Evolutionary conservation across 2,888 invertebrate species (phyloP).

Genomic region (Tetheella fluctuosa): DNA sequence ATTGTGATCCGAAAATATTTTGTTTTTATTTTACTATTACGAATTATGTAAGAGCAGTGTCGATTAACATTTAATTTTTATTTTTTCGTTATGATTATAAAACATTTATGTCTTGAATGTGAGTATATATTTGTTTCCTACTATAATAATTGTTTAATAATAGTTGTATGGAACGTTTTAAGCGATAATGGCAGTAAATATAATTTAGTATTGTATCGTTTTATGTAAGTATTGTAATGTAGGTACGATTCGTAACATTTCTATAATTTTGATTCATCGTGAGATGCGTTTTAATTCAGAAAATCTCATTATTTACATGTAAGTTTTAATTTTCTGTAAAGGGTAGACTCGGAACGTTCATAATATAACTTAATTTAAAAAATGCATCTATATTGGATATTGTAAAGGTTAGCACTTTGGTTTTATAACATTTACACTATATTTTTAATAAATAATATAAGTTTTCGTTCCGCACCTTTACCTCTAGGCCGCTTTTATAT

Average conservation of each 20-base stretch:
- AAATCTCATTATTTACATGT: not conserved
- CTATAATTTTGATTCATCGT: not conserved
- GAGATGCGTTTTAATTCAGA: slow-evolving; percentile 1
- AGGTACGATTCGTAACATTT: not conserved
- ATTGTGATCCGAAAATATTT: slow-evolving; percentile 8
- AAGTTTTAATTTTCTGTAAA: not conserved
- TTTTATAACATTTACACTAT: not conserved
- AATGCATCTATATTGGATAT: not conserved
- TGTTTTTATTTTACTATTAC: not conserved
- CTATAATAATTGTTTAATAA: not conserved
- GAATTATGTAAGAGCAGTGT: not conserved
- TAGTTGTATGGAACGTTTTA: not conserved
- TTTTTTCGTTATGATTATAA: not conserved
- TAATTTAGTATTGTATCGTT: not conserved
- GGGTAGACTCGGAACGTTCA: not conserved
- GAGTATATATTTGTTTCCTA: not conserved
- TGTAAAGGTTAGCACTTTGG: not conserved
- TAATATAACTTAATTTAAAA: not conserved
- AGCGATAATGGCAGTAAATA: not conserved
- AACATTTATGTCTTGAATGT: not conserved
- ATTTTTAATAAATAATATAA: not conserved
- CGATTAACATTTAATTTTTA: not conserved
- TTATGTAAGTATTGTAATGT: not conserved
- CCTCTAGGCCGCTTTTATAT: not conserved
- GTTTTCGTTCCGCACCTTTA: not conserved